Conservation (phyloP, 2,797 vertebrate genomes). For the Karalla daura region DNA sequence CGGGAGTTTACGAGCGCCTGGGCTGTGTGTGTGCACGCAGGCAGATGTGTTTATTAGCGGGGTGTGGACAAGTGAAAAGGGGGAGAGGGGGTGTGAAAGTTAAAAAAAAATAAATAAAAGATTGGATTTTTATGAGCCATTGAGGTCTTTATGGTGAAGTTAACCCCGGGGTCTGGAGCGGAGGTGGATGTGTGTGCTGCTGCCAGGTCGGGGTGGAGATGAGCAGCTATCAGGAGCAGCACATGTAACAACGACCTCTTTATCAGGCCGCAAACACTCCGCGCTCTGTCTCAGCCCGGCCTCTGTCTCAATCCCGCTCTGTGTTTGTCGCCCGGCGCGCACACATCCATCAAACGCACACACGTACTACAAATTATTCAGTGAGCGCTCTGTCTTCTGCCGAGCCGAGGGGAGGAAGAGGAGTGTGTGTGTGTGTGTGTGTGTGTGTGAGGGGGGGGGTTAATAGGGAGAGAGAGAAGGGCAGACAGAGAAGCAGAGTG, state of each 20-base stretch:
- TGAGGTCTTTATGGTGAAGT: constrained; percentile 71
- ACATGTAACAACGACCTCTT: constrained; percentile 79
- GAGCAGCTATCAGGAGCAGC: constrained; percentile 65
- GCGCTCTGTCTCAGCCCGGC: constrained; percentile 61
- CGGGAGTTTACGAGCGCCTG: constrained; percentile 55
- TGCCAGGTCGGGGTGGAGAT: constrained; percentile 70
- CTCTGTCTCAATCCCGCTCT: constrained; percentile 69
- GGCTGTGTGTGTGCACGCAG: constrained; percentile 26
- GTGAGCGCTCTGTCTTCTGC: constrained; percentile 68
- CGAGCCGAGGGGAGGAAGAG: constrained; percentile 58
- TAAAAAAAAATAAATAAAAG: constrained; percentile 41
- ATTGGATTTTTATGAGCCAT: constrained; percentile 69
- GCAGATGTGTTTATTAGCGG: constrained; percentile 73
- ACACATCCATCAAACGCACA: constrained; percentile 66
- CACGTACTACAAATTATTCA: constrained; percentile 63
- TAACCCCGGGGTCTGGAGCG: constrained; percentile 64
- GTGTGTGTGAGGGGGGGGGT: too few relatives aligned
- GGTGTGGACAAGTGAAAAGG: constrained; percentile 63
- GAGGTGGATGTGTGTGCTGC: constrained; percentile 58
- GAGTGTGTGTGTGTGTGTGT: too few relatives aligned
- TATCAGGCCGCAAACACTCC: constrained; percentile 76
- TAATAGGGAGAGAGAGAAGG: constrained; percentile 75
- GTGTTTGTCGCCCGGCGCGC: constrained; percentile 46
- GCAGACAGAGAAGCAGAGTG: constrained; percentile 75
- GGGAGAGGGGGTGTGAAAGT: too few relatives aligned